Conservation (phyloP, 2,888 invertebrate species). For the Drosophila recens region DNA sequence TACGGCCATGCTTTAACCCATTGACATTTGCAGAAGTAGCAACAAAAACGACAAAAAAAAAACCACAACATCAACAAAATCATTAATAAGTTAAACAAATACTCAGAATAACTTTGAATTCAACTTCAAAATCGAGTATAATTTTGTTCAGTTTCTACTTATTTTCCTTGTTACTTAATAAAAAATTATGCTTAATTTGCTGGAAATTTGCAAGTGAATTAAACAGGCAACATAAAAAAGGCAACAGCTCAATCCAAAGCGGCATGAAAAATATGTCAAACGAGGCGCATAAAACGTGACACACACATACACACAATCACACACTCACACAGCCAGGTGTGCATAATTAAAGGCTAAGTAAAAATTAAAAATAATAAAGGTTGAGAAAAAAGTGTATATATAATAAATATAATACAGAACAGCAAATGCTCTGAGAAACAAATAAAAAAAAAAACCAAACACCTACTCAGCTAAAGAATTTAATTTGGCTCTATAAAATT, state of each 20-base stretch:
- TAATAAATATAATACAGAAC: too few relatives aligned
- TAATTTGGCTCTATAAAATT: too few relatives aligned
- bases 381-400: too few relatives aligned
- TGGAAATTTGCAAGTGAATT: conserved; percentile 21
- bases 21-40: conserved; percentile 20
- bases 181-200: conserved; percentile 25
- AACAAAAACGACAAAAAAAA: conserved; percentile 13
- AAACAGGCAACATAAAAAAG: background rate
- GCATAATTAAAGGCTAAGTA: conserved; percentile 57
- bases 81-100: conserved; percentile 62
- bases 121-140: conserved; percentile 5
- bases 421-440: too few relatives aligned
- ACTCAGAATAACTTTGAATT: conserved; percentile 27
- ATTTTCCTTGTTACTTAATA: conserved; percentile 16
- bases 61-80: conserved; percentile 44
- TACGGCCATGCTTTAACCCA: conserved; percentile 35
- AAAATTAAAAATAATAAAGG: background rate
- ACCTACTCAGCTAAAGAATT: too few relatives aligned
- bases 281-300: conserved; percentile 35
- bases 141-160: background rate
- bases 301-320: conserved; percentile 29
- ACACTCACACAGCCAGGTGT: conserved; percentile 19
- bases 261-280: conserved; percentile 29
- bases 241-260: conserved; percentile 8
- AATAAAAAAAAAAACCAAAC: too few relatives aligned